Percentiles rank a stretch among this genome's conserved stretches.
These are phyloP conservation scores for Acanthosepion esculentum DNA, from an alignment of 2,888 invertebrate species.

Conservation along the genomic window DNA sequence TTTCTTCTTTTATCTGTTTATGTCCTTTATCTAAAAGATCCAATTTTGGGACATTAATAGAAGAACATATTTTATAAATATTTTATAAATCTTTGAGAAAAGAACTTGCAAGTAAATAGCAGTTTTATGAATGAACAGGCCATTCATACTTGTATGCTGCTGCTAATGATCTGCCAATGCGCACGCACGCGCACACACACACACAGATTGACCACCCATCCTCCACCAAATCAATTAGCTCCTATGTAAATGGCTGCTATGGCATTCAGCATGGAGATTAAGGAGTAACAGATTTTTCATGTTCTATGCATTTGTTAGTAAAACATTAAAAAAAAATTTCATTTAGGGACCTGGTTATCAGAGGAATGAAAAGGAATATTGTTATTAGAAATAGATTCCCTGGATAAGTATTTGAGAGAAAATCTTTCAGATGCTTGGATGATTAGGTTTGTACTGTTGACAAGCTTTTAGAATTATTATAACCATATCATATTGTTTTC, in stretches of 20 bases:
- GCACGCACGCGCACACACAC: not conserved
- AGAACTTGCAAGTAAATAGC: not conserved
- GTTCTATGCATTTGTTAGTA: too few species aligned
- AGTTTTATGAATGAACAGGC: not conserved
- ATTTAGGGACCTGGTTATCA: too few species aligned
- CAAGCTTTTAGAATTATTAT: not conserved
- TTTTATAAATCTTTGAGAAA: too few species aligned
- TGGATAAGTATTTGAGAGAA: not conserved
- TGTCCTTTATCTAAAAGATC: not conserved
- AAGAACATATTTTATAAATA: not conserved
- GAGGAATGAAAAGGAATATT: not conserved
- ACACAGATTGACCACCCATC: not conserved
- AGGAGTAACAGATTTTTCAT: too few species aligned
- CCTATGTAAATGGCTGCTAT: conserved; percentile 33
- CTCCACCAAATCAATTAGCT: not conserved
- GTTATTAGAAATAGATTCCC: not conserved
- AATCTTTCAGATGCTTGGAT: not conserved
- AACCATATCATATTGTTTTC: not conserved
- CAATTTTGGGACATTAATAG: not conserved
- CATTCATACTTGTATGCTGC: not conserved
- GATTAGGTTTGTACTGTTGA: not conserved
- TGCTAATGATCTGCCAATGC: not conserved
- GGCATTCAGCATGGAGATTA: not conserved
- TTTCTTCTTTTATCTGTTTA: not conserved
- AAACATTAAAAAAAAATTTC: too few species aligned